A percentile compares a stretch with the other conserved stretches of the same genome.
Conservation (phyloP, 2,888 invertebrate genomes). For the Cataglyphis albicans region DNA sequence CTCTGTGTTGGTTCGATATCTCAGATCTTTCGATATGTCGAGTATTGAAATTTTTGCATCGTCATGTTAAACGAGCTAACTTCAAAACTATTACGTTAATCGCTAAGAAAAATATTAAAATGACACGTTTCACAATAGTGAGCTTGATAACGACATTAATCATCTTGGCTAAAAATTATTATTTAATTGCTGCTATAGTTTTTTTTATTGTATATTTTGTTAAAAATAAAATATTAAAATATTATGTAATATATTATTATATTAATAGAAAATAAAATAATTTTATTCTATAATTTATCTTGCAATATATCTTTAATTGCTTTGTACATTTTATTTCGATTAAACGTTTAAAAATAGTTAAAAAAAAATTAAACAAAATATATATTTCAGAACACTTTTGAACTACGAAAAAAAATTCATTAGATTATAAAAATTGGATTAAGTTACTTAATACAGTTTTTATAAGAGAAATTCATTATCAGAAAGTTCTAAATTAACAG, state of each 20-base stretch:
- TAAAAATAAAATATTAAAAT: neutral
- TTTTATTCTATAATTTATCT: too few species aligned
- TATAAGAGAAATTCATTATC: neutral
- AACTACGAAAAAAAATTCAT: neutral
- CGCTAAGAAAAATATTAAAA: neutral
- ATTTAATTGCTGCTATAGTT: neutral
- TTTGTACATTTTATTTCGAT: neutral
- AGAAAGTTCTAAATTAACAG: neutral
- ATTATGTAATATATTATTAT: neutral
- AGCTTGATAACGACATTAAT: neutral
- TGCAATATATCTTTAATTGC: neutral
- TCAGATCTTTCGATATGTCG: neutral
- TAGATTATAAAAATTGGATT: neutral
- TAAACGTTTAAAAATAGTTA: neutral
- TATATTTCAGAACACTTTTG: neutral
- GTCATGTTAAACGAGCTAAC: neutral
- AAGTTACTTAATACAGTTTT: conserved; percentile 10
- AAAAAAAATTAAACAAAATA: neutral
- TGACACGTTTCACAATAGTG: neutral
- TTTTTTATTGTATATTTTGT: neutral
- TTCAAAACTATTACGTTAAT: neutral
- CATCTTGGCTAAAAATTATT: neutral
- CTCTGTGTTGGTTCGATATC: neutral
- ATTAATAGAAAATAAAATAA: neutral
- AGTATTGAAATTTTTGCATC: conserved; percentile 5